These are phyloP conservation scores for Sesia apiformis DNA, from an alignment of 2,888 invertebrate species.

Conservation along the genomic window DNA sequence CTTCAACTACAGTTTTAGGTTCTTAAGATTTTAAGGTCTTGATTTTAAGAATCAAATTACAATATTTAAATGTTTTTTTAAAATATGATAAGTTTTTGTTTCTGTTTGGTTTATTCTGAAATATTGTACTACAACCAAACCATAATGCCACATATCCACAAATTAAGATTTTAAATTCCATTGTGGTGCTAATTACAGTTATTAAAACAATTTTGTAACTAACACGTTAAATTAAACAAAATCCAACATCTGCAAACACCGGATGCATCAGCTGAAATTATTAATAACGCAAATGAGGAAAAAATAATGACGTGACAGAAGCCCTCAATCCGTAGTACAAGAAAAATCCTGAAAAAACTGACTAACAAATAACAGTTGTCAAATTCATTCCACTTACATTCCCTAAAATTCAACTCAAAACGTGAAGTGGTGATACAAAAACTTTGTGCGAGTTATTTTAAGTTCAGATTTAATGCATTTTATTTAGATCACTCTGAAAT, in stretches of 20 bases:
- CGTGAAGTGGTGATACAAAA: slow-evolving; percentile 67
- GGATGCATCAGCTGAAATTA: slow-evolving; percentile 67
- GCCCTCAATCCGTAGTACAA: slow-evolving; percentile 65
- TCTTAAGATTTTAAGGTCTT: too few relatives aligned
- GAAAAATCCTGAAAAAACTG: slow-evolving; percentile 55
- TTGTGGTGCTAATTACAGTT: slow-evolving; percentile 1
- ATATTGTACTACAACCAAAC: neutral
- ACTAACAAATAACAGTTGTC: slow-evolving; percentile 44
- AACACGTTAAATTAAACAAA: slow-evolving; percentile 22
- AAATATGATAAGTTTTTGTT: too few relatives aligned
- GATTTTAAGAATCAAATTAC: too few relatives aligned
- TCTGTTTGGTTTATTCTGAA: too few relatives aligned
- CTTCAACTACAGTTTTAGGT: neutral
- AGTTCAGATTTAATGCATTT: slow-evolving; percentile 55
- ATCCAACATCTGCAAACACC: slow-evolving; percentile 65
- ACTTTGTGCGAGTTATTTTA: slow-evolving; percentile 58
- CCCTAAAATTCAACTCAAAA: slow-evolving; percentile 58
- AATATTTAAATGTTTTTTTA: too few relatives aligned
- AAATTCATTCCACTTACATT: slow-evolving; percentile 72
- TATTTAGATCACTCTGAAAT: slow-evolving; percentile 49
- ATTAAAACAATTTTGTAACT: slow-evolving; percentile 2
- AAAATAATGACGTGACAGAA: slow-evolving; percentile 62
- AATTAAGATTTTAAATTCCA: neutral
- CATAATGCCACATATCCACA: neutral
- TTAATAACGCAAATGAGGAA: slow-evolving; percentile 39